Evolutionary conservation across 2,888 invertebrate species (phyloP).

Genomic region (Pristionchus mayeri): DNA sequence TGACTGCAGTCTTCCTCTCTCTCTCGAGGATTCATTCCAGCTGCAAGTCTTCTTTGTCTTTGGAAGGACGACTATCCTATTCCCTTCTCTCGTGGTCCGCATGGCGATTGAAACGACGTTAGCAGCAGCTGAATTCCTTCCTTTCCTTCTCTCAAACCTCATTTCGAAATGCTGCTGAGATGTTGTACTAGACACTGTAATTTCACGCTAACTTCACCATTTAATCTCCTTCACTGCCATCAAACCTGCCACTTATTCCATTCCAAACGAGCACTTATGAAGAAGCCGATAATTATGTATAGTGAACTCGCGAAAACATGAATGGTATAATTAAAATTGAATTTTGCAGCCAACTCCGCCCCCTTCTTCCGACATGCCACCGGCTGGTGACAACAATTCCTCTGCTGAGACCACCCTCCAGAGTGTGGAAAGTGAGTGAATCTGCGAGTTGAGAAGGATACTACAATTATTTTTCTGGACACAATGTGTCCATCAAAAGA

Average conservation of each 20-base stretch:
- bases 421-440: constrained; percentile 30
- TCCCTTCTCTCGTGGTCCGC: not conserved
- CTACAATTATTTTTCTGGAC: no score
- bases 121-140: constrained; percentile 27
- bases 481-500: no score
- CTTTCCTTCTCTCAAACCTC: not conserved
- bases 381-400: not conserved
- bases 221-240: no score
- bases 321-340: not conserved
- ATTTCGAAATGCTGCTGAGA: not conserved
- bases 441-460: not conserved
- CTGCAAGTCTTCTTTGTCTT: not conserved
- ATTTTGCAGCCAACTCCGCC: constrained; percentile 33
- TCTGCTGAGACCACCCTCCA: not conserved
- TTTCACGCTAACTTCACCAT: no score
- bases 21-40: not conserved
- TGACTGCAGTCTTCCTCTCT: not conserved
- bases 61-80: not conserved
- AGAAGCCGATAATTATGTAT: no score
- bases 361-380: not conserved
- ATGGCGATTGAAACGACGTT: constrained; percentile 1
- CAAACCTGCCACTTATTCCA: no score
- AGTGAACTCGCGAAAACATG: not conserved
- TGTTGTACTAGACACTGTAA: no score
- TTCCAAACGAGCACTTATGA: no score